Conservation (phyloP, 2,797 vertebrate genomes). For the Syndactyla subalaris region DNA sequence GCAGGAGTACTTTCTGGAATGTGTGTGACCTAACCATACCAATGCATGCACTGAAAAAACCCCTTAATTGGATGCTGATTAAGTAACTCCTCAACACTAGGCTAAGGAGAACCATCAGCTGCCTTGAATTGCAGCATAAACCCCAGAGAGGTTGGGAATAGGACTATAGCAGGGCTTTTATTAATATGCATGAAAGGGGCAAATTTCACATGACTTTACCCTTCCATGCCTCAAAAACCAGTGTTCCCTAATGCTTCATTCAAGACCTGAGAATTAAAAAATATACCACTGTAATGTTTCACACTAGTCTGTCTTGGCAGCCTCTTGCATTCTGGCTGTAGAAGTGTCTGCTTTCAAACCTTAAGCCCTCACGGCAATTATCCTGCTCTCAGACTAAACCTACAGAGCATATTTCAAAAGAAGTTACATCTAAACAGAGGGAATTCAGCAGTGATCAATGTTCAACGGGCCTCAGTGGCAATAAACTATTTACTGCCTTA, state of each 20-base stretch:
- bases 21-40: not conserved
- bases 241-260: not conserved
- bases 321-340: not conserved
- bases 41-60: not conserved
- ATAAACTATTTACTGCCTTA: conserved; percentile 69
- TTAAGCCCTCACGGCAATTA: conserved; percentile 21
- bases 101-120: not conserved
- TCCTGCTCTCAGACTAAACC: conserved; percentile 49
- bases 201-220: not conserved
- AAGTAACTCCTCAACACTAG: not conserved
- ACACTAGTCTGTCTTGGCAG: not conserved
- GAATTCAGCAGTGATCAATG: conserved; percentile 43
- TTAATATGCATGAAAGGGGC: not conserved
- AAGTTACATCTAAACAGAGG: conserved; percentile 46
- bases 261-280: not conserved
- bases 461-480: conserved; percentile 13
- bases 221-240: not conserved
- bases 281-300: not conserved
- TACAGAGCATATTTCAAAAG: conserved; percentile 47
- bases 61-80: not conserved
- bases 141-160: not conserved
- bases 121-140: not conserved
- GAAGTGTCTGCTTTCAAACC: conserved; percentile 35
- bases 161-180: not conserved
- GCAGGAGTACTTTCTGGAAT: not conserved